Evolutionary conservation across 2,888 invertebrate genomes (phyloP), one percentile per base, ranked within the genome.

Genomic region (Psylliodes chrysocephalus): DNA sequence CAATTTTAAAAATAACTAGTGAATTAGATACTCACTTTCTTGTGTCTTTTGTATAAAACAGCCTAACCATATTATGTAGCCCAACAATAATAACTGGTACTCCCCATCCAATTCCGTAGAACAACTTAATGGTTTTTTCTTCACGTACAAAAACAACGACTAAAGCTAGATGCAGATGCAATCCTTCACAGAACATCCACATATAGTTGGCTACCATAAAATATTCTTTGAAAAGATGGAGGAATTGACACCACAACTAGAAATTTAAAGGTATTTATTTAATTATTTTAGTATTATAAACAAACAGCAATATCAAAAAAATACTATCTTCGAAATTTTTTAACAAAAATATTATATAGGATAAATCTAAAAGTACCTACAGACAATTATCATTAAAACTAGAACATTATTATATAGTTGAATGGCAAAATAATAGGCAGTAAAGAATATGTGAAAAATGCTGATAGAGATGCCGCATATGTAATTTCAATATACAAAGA

Each of bases 161-260:
- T 0, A 94, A 83, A 0, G 92, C 87, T 14, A 92, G 85, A 79
- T 92, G 91, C 6, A 94, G 82, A 76, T 92, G 90, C 1, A 92
- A 82, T 0, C 91, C 91, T 78, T 92, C 92, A 76, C 90, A 90
- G 78, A 93, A 92, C 92, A 93, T 93, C 93, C 93, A 94, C 78
- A 91, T 87, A 81, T 93, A 93, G 79, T 91, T 91, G 46, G 90
- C 88, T 47, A 91, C 83, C 85, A 92, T 90, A 71, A 91, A 88
- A 78, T 92, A 93, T 76, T 90, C 88, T 4, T 90, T 88, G 1
- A 89, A 63, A 17, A 80, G 42, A 78, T 92, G 91, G 1, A 92
- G 82, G 0, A 83, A 75, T 78, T 90, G 89, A 78, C 93, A 93
- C 88, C 90, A 91, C 15, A 82, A 75, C 92, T 92, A n/a, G 79